Percentiles rank a stretch among this genome's conserved stretches.
These are phyloP conservation scores for Cantharis nigra DNA, from an alignment of 2,888 invertebrate genomes.

Conservation along the genomic window DNA sequence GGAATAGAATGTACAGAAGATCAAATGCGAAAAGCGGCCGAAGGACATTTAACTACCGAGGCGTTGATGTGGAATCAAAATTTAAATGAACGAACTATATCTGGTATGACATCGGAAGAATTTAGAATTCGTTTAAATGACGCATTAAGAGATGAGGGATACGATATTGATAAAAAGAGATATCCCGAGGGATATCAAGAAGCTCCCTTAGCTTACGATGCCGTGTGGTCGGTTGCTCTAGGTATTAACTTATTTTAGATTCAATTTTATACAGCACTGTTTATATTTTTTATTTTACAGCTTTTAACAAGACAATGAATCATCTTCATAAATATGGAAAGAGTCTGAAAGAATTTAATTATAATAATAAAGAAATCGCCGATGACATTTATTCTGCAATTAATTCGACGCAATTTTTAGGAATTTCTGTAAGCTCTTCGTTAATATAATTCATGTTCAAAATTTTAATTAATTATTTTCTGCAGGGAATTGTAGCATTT, in stretches of 20 bases:
- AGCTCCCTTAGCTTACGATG: conserved; percentile 98
- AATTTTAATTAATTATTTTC: conserved; percentile 28
- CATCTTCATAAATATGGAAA: conserved; percentile 79
- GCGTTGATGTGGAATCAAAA: conserved; percentile 99
- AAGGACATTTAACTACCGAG: conserved; percentile 97
- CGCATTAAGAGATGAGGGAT: conserved; percentile 77
- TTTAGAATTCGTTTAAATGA: conserved; percentile 86
- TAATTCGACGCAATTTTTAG: conserved; percentile 97
- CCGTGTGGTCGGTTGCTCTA: conserved; percentile 97
- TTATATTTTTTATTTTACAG: conserved; percentile 56
- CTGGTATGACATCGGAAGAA: conserved; percentile 93
- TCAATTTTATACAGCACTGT: conserved; percentile 2
- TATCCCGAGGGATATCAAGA: conserved; percentile 96
- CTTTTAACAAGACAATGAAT: conserved; percentile 96
- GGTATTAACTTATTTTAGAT: conserved; percentile 58
- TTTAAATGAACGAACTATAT: conserved; percentile 85
- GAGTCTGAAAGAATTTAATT: conserved; percentile 93
- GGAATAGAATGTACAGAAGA: conserved; percentile 90
- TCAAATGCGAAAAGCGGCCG: conserved; percentile 92
- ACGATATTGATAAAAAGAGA: conserved; percentile 83
- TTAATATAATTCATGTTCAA: neutral
- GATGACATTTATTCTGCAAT: conserved; percentile 96
- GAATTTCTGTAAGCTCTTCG: conserved; percentile 86
- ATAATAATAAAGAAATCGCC: conserved; percentile 92
- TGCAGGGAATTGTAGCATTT: conserved; percentile 95